Conservation (phyloP, 2,113 vertebrate genomes). For the Orthonyx spaldingii region DNA sequence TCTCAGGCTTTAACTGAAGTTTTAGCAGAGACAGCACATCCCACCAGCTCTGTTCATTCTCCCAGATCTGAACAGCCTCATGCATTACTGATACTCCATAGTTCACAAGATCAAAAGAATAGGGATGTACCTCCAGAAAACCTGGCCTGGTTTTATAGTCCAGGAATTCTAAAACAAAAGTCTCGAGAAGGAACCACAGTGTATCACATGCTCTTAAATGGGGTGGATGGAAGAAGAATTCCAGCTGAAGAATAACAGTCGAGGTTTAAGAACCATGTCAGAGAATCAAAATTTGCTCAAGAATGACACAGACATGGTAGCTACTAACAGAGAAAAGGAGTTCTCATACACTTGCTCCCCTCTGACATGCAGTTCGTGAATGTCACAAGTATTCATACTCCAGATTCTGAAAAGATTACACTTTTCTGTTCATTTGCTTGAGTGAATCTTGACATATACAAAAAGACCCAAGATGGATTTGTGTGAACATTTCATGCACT, state of each 20-base stretch:
- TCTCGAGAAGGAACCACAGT: not conserved
- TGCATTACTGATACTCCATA: not conserved
- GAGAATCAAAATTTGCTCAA: not conserved
- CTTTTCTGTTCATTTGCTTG: not conserved
- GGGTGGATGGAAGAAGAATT: not conserved
- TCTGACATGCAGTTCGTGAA: not conserved
- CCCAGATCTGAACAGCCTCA: not conserved
- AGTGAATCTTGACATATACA: not conserved
- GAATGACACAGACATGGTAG: not conserved
- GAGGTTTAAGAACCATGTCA: not conserved
- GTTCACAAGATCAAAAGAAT: not conserved
- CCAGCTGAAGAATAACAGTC: not conserved
- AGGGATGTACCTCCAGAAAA: not conserved
- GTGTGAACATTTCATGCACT: not conserved
- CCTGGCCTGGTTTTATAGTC: not conserved
- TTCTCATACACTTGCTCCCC: not conserved
- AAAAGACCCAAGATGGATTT: not conserved
- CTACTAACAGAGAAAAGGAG: not conserved
- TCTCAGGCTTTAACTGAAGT: not conserved
- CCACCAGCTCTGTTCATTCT: not conserved
- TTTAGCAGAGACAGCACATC: not conserved
- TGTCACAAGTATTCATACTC: not conserved
- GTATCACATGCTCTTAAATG: not conserved
- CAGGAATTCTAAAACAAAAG: not conserved
- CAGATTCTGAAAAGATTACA: not conserved